Conservation (phyloP, 2,888 invertebrate genomes). For the Chalcis sispes region DNA sequence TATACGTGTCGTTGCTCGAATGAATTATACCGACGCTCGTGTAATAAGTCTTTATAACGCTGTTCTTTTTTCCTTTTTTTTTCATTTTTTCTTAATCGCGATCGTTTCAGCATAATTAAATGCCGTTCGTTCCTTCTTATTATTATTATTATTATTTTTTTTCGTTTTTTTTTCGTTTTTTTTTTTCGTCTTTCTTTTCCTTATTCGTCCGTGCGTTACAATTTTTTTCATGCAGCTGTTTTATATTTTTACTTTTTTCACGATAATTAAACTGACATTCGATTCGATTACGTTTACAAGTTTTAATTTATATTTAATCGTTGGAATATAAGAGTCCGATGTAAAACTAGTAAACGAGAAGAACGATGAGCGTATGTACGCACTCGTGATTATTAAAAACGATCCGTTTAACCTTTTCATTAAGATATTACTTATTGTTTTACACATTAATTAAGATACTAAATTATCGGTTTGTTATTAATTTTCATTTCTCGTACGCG, state of each 20-base stretch:
- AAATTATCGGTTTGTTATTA: not conserved
- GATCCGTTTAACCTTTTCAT: slow-evolving; percentile 15
- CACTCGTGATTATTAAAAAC: not conserved
- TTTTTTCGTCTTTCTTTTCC: no score
- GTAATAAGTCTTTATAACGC: slow-evolving; percentile 12
- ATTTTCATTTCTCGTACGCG: not conserved
- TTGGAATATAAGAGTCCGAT: not conserved
- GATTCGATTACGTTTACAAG: not conserved
- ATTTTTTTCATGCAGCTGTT: no score
- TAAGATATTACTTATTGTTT: slow-evolving; percentile 12
- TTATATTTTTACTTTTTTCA: slow-evolving; percentile 21
- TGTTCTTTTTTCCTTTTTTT: no score
- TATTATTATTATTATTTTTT: no score
- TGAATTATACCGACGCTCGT: slow-evolving; percentile 27
- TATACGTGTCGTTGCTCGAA: slow-evolving; percentile 3
- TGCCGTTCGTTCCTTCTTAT: not conserved
- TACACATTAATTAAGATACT: not conserved
- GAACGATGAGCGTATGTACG: not conserved
- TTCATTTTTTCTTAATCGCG: no score
- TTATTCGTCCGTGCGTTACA: no score
- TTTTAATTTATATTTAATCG: slow-evolving; percentile 31
- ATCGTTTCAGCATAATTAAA: not conserved
- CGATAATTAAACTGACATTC: slow-evolving; percentile 22
- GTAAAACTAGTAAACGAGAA: not conserved
- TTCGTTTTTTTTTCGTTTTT: no score